A percentile compares a stretch with the other conserved stretches of the same genome.
Evolutionary conservation across 1,140 invertebrate genomes (phyloP).

Genomic region (Leptopilina clavipes): DNA sequence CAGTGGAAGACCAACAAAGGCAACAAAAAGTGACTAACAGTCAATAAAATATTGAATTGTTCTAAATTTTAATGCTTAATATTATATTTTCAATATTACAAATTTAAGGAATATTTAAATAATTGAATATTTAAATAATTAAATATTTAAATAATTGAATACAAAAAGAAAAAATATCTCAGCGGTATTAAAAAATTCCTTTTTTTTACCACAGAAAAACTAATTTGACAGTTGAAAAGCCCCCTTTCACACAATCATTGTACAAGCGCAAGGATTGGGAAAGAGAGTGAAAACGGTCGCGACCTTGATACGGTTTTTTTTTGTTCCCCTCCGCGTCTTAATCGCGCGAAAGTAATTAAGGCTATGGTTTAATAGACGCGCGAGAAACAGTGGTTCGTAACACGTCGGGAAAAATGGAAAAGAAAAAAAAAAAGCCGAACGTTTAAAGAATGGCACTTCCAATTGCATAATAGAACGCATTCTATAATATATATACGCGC

Average conservation of each 20-base stretch:
- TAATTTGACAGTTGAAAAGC: background rate
- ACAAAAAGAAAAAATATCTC: no score
- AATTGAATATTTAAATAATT: no score
- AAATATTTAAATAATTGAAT: no score
- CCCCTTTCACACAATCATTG: background rate
- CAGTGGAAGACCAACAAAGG: no score
- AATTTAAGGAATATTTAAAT: no score
- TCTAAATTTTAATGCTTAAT: no score
- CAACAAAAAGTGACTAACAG: no score
- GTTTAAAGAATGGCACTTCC: conserved; percentile 19
- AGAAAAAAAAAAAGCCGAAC: background rate
- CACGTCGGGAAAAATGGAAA: conserved; percentile 8
- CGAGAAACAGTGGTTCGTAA: background rate
- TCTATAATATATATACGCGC: conserved; percentile 12
- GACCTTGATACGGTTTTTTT: conserved; percentile 31
- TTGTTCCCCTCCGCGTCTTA: background rate
- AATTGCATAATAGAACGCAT: conserved; percentile 10
- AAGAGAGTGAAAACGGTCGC: conserved; percentile 30
- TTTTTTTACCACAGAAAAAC: background rate
- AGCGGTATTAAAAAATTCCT: background rate
- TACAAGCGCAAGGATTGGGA: background rate
- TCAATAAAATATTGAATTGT: no score
- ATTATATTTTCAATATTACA: no score
- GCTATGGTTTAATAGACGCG: conserved; percentile 33
- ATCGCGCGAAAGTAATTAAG: conserved; percentile 34